Base-by-base conservation (phyloP, 64 coral and sea anemone genomes). In the Montipora cactus region DNA sequence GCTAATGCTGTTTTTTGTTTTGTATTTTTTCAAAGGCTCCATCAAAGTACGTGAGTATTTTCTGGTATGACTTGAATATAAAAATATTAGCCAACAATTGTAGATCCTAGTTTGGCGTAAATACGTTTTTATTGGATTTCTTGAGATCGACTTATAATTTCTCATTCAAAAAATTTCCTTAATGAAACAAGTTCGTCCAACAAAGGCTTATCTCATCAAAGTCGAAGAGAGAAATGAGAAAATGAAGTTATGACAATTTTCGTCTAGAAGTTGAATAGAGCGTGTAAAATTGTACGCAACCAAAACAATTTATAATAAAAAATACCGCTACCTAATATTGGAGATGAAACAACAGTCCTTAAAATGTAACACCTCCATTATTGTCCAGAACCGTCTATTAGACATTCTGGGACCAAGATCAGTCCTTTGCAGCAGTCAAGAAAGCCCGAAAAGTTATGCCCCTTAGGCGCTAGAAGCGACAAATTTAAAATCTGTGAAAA, bases 301-400 rank as follows among this genome's bases (percentile, higher is more conserved):
- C 1, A 15, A 82, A 64, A 13, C 53, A 57, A 57, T 57, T 37
- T 37, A 37, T 37, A 37, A 37, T 57, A 57, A 11, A 57, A 25
- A 44, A 47, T 23, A 70, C n/a, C 14, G 59, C 59, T 12, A 11
- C 53, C 53, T 57, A 57, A 57, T 57, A 8, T 1, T 57, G 6
- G 53, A 84, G 59, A 68, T 37, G 67, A 84, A 84, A 84, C 59
- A 84, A 44, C 37, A 49, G 64, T 86, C 82, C 50, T 86, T 86
- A 86, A 22, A 22, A 21, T 66, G 82, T 86, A 86, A 86, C 82
- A 86, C 82, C 82, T 86, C 82, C 70, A 68, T 86, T 86, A 86
- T 86, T 86, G 82, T 86, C 19, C 82, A 47, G 66, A 86, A 72
- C 44, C 51, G 46, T 66, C 67, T 59, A 71, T 72, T 64, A 86